phyloP scores from a whole-genome alignment of 2,888 invertebrate species.

The Nephrotoma appendiculata region DNA sequence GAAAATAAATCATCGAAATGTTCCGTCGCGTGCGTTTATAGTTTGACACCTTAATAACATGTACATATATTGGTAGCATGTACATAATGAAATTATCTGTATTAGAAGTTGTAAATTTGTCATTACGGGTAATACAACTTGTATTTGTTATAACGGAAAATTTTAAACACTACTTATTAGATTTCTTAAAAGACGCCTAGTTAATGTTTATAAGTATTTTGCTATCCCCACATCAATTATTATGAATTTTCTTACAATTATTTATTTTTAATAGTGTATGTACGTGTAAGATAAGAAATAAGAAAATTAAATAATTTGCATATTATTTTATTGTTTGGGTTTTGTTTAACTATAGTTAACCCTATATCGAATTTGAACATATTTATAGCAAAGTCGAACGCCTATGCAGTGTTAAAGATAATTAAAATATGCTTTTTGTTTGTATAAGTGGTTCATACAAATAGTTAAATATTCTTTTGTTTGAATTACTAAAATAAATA shows the following conservation, averaged over 20 bases:
- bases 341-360: background rate
- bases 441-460: background rate
- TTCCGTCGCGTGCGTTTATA: background rate
- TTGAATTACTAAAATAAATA: background rate
- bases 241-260: background rate
- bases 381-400: background rate
- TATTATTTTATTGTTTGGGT: background rate
- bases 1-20: background rate
- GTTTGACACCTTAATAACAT: background rate
- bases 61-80: background rate
- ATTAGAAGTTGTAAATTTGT: background rate
- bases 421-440: background rate
- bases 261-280: background rate
- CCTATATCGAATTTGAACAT: background rate
- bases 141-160: background rate
- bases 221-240: background rate
- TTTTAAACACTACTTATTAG: background rate
- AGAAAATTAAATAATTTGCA: background rate
- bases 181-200: background rate
- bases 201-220: background rate
- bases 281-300: background rate
- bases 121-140: background rate
- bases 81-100: background rate
- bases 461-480: background rate
- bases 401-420: background rate